Evolutionary conservation across 2,888 invertebrate species (phyloP), one percentile per base, ranked within the genome.

Genomic region (Parthenolecanium corni): DNA sequence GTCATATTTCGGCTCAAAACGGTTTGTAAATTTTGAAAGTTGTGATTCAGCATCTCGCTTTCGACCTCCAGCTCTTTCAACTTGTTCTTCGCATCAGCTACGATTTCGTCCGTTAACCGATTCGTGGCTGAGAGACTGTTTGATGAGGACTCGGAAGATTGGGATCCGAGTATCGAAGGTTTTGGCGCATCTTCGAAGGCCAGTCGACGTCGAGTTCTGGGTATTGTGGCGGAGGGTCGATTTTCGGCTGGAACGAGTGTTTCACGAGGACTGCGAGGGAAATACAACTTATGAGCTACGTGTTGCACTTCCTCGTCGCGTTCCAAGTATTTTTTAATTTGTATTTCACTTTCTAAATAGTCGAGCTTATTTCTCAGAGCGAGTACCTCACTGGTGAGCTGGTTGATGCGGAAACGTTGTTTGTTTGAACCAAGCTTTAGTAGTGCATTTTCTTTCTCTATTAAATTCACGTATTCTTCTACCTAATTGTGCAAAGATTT

Each of bases 91-190:
- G 63, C 63, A 2, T 63, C 63, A n/a, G 44, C 54, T 5, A 63
- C 63, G 44, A 63, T 42, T n/a, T 63, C 63, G 16, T 63, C 63
- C 9, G 63, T 63, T 16, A 63, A 36, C 44, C 24, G 53, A 4
- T 18, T 21, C 36, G 47, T 51, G 20, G 20, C 23, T 38, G 31
- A 31, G 16, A 40, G 31, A 61, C 16, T 40, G 21, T 23, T 51
- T 31, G 49, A 23, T 11, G 54, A 49, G 1, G n/a, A 38, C 5
- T 61, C 61, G 18, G 61, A 51, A 20, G 38, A 31, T 16, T 49
- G 21, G 21, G 23, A 31, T 31, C 31, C 31, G 31, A 9, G 31
- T 4, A 31, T 31, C 31, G 31, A 9, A 9, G 4, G 31, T 4
- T 4, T 6, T 9, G 31, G 31, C 31, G 31, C 5, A 4, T 31